These are phyloP conservation scores for Aptenodytes patagonicus DNA, from an alignment of 2,113 vertebrate genomes.

Conservation along the genomic window DNA sequence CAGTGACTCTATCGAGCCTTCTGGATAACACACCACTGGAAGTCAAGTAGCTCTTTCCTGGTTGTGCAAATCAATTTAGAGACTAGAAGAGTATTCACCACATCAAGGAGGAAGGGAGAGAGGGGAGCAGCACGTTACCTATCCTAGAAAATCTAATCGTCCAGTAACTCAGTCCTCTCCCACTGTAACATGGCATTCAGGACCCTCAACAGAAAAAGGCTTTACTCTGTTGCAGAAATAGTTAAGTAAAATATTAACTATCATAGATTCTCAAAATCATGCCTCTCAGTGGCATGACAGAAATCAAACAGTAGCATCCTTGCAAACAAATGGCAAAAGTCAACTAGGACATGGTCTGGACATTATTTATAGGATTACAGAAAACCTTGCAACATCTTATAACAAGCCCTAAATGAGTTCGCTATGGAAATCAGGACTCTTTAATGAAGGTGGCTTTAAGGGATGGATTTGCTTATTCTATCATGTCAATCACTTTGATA, in stretches of 20 bases:
- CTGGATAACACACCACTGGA: background rate
- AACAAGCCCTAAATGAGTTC: background rate
- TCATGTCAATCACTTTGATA: background rate
- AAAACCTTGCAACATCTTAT: background rate
- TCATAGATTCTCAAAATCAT: background rate
- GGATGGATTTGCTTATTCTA: background rate
- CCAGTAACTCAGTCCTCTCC: background rate
- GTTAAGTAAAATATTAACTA: background rate
- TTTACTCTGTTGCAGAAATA: background rate
- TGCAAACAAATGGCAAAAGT: background rate
- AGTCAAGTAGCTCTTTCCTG: background rate
- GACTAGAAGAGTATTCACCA: background rate
- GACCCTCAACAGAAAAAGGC: background rate
- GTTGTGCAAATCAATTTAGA: background rate
- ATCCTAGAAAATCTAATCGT: background rate
- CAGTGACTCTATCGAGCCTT: background rate
- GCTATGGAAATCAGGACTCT: background rate
- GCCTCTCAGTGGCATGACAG: background rate
- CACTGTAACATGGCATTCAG: background rate
- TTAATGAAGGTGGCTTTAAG: background rate
- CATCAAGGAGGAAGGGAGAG: background rate
- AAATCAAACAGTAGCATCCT: background rate
- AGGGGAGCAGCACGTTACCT: accelerated
- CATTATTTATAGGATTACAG: background rate
- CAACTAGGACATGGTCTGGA: background rate